Evolutionary conservation across 1,140 invertebrate genomes (phyloP), one percentile per base, ranked within the genome.

Genomic region (Scaptodrosophila lebanonensis): DNA sequence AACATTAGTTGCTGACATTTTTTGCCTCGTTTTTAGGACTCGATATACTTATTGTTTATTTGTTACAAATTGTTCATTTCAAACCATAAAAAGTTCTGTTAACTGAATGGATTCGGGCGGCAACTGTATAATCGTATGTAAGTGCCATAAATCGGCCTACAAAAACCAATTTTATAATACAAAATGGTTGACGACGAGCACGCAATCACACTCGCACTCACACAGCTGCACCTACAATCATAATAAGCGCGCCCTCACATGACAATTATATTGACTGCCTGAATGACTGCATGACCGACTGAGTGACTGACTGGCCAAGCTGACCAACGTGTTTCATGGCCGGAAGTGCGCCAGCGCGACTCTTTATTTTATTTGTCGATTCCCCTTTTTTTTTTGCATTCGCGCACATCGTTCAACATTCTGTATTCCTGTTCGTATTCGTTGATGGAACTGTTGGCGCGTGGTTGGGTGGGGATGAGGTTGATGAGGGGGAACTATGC

Each of bases 311-410:
- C 51, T 25, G n/a, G 15, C 25, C 43, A 45, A 15, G 6, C 8
- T 16, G 5, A 30, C 43, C 13, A 44, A 44, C 43, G 30, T 35
- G 32, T 32, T 33, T 35, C 42, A 54, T 27, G n/a, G 52, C 73
- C 73, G 73, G 73, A 77, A 73, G 68, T 79, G 57, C 27, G 50
- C 49, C 51, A 48, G 45, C 63, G 64, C 76, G 58, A 57, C 30
- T 30, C 43, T 25, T 12, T 48, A 36, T 45, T 56, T 66, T n/a
- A 29, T 1, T 32, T 27, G 13, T 44, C 18, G 13, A 16, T 32
- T 33, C 20, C 45, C 13, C 33, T 7, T 20, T 16, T 3, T 33
- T 57, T 75, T 76, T 71, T 33, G 58, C 63, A 77, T 77, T 76
- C 54, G 56, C 64, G 64, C 69, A 64, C 59, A 72, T 57, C 66